Evolutionary conservation across 1,140 invertebrate species (phyloP).

Genomic region (Drosophila busckii): DNA sequence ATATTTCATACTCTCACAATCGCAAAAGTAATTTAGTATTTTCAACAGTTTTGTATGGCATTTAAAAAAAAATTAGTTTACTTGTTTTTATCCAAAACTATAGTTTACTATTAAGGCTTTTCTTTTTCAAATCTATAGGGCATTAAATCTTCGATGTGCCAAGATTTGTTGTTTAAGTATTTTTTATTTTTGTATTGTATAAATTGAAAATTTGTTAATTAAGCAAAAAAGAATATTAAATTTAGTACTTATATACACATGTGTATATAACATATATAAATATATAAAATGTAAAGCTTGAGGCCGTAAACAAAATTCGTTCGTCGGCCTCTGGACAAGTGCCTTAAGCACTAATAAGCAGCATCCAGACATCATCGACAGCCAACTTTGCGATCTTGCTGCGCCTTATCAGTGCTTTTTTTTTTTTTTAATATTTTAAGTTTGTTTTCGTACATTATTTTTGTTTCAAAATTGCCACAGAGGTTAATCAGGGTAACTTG

Average conservation of each 20-base stretch:
- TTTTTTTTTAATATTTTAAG: constrained; percentile 27
- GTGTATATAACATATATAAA: constrained; percentile 10
- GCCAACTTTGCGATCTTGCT: constrained; percentile 18
- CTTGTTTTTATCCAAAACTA: too few relatives aligned
- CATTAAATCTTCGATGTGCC: too few relatives aligned
- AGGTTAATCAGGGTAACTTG: constrained; percentile 54
- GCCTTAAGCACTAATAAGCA: constrained; percentile 8
- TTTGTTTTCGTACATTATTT: constrained; percentile 39
- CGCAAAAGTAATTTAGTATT: background rate
- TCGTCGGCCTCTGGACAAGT: constrained; percentile 30
- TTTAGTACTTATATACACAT: constrained; percentile 1
- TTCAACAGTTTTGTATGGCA: too few relatives aligned
- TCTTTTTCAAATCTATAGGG: too few relatives aligned
- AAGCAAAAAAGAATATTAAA: constrained; percentile 15
- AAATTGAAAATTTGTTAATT: constrained; percentile 50
- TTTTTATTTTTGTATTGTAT: constrained; percentile 10
- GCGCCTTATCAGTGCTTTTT: constrained; percentile 21
- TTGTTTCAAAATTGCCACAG: constrained; percentile 42
- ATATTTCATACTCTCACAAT: background rate
- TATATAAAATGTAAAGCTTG: constrained; percentile 2
- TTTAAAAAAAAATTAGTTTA: too few relatives aligned
- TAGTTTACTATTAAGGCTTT: too few relatives aligned
- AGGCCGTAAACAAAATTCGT: constrained; percentile 38
- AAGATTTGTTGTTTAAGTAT: too few relatives aligned
- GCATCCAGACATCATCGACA: constrained; percentile 21